These are phyloP conservation scores for Sialis fuliginosa DNA, from an alignment of 2,888 invertebrate genomes.

Conservation along the genomic window DNA sequence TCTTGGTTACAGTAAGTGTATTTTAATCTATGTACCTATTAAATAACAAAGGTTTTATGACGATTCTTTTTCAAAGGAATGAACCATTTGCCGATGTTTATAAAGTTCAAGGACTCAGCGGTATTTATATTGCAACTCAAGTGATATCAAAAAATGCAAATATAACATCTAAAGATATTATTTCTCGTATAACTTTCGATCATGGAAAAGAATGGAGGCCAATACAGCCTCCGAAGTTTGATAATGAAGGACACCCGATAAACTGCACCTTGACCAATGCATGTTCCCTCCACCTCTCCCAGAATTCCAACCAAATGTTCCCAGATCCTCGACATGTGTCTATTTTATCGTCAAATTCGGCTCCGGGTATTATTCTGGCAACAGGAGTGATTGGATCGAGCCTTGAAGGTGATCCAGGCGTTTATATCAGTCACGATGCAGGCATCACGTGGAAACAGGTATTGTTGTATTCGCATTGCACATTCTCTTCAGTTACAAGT, in stretches of 20 bases:
- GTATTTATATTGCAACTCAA: slow-evolving; percentile 78
- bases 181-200: slow-evolving; percentile 69
- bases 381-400: slow-evolving; percentile 64
- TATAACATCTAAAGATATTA: slow-evolving; percentile 55
- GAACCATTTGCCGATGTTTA: slow-evolving; percentile 77
- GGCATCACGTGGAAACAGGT: slow-evolving; percentile 70
- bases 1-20: slow-evolving; percentile 64
- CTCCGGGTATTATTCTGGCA: slow-evolving; percentile 75
- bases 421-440: slow-evolving; percentile 66
- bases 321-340: slow-evolving; percentile 63
- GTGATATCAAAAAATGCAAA: slow-evolving; percentile 29
- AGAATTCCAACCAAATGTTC: slow-evolving; percentile 68
- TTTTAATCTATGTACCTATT: no score
- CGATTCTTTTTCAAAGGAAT: slow-evolving; percentile 24
- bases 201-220: slow-evolving; percentile 71
- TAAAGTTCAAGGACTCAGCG: slow-evolving; percentile 69
- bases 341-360: slow-evolving; percentile 71
- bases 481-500: background rate
- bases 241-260: slow-evolving; percentile 48
- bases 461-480: background rate
- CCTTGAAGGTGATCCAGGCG: slow-evolving; percentile 62
- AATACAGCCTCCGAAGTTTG: slow-evolving; percentile 50
- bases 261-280: slow-evolving; percentile 44
- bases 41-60: background rate
- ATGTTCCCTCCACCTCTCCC: slow-evolving; percentile 75